Percentiles rank a stretch among this genome's conserved stretches.
Conservation (phyloP, 1,140 invertebrate species). For the Eupeodes corollae region DNA sequence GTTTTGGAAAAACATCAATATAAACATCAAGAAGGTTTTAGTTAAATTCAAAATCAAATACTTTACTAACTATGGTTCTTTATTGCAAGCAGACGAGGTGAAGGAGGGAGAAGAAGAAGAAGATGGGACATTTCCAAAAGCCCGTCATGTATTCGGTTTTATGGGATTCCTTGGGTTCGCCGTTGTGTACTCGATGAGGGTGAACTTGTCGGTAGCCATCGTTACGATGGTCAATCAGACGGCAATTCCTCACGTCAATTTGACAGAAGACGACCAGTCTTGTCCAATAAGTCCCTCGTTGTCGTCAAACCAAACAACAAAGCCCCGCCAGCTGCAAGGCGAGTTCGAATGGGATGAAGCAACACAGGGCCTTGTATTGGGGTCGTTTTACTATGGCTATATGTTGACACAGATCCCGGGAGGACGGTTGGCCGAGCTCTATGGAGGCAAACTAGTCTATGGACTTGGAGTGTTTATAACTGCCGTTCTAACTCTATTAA, state of each 20-base stretch:
- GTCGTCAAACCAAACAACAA: slow-evolving; percentile 37
- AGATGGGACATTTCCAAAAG: slow-evolving; percentile 38
- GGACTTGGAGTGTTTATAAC: slow-evolving; percentile 65
- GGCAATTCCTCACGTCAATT: slow-evolving; percentile 44
- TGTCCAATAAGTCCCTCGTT: slow-evolving; percentile 36
- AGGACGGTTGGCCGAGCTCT: slow-evolving; percentile 64
- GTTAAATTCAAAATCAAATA: no score
- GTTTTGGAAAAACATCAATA: no score
- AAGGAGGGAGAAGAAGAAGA: background rate
- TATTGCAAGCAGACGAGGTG: no score
- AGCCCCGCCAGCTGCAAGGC: slow-evolving; percentile 45
- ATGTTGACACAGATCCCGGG: slow-evolving; percentile 78
- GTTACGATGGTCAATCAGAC: slow-evolving; percentile 86
- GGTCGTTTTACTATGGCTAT: slow-evolving; percentile 79
- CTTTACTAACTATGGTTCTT: no score
- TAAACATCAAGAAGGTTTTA: no score
- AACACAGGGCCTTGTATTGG: slow-evolving; percentile 68
- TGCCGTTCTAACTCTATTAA: slow-evolving; percentile 66
- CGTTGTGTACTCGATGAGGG: slow-evolving; percentile 80
- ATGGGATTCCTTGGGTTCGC: slow-evolving; percentile 70
- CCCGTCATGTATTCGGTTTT: slow-evolving; percentile 63
- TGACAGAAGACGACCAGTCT: slow-evolving; percentile 45
- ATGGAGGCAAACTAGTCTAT: slow-evolving; percentile 70
- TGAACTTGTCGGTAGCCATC: slow-evolving; percentile 86
- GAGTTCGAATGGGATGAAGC: slow-evolving; percentile 68